Conservation (phyloP, 1,140 invertebrate genomes). For the Diabrotica undecimpunctata region DNA sequence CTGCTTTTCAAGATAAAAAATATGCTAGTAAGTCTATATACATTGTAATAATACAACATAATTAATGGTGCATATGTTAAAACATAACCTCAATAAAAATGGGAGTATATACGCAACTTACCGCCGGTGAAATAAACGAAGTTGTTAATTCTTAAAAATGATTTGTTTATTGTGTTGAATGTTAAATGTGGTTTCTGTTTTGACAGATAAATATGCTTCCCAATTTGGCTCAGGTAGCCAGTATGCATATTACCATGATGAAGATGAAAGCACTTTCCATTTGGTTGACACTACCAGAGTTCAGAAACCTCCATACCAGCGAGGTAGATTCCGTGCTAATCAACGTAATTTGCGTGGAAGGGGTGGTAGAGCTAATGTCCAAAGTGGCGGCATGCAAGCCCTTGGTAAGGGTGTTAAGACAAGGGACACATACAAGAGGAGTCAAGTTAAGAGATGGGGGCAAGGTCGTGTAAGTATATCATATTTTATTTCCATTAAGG, state of each 20-base stretch:
- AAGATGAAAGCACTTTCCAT: constrained; percentile 98
- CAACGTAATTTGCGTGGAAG: constrained; percentile 76
- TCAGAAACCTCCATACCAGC: constrained; percentile 86
- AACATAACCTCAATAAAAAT: neutral
- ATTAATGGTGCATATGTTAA: constrained; percentile 5
- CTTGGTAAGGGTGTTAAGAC: constrained; percentile 57
- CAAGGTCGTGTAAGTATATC: constrained; percentile 66
- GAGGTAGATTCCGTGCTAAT: constrained; percentile 79
- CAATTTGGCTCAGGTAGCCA: constrained; percentile 92
- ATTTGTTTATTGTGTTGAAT: neutral
- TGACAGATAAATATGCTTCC: constrained; percentile 90
- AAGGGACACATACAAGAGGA: constrained; percentile 60
- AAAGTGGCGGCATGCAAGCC: constrained; percentile 61
- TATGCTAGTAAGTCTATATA: constrained; percentile 77
- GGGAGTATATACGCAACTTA: neutral
- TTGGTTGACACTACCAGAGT: constrained; percentile 91
- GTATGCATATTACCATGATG: constrained; percentile 96
- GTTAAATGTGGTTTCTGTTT: constrained; percentile 27
- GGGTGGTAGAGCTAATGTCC: constrained; percentile 65
- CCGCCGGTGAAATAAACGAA: neutral
- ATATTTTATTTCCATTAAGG: neutral
- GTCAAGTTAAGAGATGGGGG: constrained; percentile 78
- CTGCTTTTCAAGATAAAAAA: constrained; percentile 92
- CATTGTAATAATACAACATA: neutral
- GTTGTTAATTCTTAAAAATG: neutral